A percentile compares a stretch with the other conserved stretches of the same genome.
These are phyloP conservation scores for Pyrochroa serraticornis DNA, from an alignment of 2,888 invertebrate genomes.

Conservation along the genomic window DNA sequence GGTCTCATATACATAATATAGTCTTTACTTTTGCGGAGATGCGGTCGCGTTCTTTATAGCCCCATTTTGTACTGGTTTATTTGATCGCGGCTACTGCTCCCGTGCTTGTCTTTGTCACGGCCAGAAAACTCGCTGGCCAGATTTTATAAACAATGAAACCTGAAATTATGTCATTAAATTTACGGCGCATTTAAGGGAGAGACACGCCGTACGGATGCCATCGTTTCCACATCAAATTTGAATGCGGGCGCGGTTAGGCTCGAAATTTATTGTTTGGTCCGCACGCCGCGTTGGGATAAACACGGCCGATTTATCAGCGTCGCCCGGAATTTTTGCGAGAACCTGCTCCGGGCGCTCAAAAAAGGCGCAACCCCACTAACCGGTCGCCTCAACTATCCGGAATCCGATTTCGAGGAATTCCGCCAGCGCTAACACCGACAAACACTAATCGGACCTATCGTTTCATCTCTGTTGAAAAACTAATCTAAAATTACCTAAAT, in stretches of 20 bases:
- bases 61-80: conserved; percentile 44
- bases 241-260: neutral
- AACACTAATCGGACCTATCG: no score
- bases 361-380: no score
- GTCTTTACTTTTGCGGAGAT: conserved; percentile 44
- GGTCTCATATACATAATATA: conserved; percentile 49
- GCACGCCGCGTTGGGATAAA: neutral
- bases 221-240: neutral
- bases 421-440: no score
- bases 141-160: conserved; percentile 15
- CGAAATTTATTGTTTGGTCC: conserved; percentile 2
- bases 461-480: no score
- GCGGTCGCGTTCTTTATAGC: conserved; percentile 40
- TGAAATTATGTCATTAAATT: conserved; percentile 12
- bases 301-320: neutral
- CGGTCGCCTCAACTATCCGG: no score
- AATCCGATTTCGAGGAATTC: no score
- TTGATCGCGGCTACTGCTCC: conserved; percentile 15
- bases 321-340: neutral
- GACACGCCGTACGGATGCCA: neutral
- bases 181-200: neutral
- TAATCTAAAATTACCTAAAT: no score
- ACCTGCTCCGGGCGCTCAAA: no score
- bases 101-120: neutral
- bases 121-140: neutral